phyloP scores from a whole-genome alignment of 2,888 invertebrate species.

The Chamaedrilus cognettii region DNA sequence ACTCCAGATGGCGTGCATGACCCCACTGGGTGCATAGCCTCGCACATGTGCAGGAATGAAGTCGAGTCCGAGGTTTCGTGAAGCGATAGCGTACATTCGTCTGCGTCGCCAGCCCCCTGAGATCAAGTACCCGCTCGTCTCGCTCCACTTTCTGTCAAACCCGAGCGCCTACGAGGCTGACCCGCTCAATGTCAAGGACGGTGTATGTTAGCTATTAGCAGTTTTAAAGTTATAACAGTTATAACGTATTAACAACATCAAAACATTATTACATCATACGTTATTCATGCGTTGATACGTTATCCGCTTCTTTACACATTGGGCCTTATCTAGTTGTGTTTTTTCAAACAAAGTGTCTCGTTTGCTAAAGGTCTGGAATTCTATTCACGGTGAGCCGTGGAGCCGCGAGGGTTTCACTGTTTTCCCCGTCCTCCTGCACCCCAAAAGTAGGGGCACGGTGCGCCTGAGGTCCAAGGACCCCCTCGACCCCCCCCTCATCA shows the following conservation, averaged over 20 bases:
- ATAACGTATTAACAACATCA: background rate
- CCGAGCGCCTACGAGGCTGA: constrained; percentile 28
- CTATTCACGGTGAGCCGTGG: constrained; percentile 30
- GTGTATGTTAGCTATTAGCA: constrained; percentile 22
- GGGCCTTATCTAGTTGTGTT: background rate
- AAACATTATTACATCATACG: no score
- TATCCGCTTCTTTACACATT: background rate
- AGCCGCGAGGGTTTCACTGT: constrained; percentile 35
- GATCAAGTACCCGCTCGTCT: constrained; percentile 38
- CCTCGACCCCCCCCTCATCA: constrained; percentile 76
- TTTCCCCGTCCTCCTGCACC: constrained; percentile 48
- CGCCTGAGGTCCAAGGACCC: constrained; percentile 76
- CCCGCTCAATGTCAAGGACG: constrained; percentile 33
- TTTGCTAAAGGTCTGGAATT: constrained; percentile 32
- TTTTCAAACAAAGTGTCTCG: no score
- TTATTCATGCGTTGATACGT: no score
- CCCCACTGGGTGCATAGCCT: no score
- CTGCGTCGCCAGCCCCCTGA: constrained; percentile 37
- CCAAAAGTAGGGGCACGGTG: constrained; percentile 78
- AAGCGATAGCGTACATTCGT: constrained; percentile 35
- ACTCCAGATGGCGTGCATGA: no score
- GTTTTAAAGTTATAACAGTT: background rate
- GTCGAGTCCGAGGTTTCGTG: constrained; percentile 38
- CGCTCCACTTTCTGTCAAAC: constrained; percentile 37
- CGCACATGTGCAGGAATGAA: constrained; percentile 38